phyloP scores from a whole-genome alignment of 2,888 invertebrate genomes.

The Caenorhabditis plicata region DNA sequence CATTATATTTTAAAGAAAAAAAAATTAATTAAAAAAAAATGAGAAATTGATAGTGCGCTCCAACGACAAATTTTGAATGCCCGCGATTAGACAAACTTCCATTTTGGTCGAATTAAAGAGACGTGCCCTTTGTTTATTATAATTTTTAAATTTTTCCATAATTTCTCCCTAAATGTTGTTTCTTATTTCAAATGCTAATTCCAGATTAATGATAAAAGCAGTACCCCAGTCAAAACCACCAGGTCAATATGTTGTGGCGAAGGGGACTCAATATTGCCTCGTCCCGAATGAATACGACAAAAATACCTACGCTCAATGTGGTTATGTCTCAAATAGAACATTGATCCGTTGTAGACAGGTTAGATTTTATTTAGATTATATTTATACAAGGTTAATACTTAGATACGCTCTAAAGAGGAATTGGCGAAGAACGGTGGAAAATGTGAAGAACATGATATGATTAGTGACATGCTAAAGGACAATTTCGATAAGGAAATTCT shows the following conservation, averaged over 20 bases:
- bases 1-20: too few species aligned
- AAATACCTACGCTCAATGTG: constrained; percentile 34
- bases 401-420: constrained; percentile 30
- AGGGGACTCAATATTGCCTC: constrained; percentile 9
- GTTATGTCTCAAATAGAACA: constrained; percentile 26
- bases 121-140: too few species aligned
- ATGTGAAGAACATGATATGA: constrained; percentile 27
- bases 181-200: background rate
- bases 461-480: constrained; percentile 1
- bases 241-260: constrained; percentile 14
- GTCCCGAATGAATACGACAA: constrained; percentile 32
- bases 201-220: background rate
- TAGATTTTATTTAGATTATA: background rate
- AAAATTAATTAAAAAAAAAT: too few species aligned
- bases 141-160: background rate
- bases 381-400: background rate
- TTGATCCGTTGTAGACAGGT: constrained; percentile 31
- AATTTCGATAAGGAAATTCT: constrained; percentile 18
- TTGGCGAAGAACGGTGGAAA: constrained; percentile 15
- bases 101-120: too few species aligned
- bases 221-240: constrained; percentile 13
- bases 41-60: too few species aligned
- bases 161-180: background rate
- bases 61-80: too few species aligned
- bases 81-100: too few species aligned